phyloP scores from a whole-genome alignment of 1,140 invertebrate genomes.

The Rhopalosiphum maidis region DNA sequence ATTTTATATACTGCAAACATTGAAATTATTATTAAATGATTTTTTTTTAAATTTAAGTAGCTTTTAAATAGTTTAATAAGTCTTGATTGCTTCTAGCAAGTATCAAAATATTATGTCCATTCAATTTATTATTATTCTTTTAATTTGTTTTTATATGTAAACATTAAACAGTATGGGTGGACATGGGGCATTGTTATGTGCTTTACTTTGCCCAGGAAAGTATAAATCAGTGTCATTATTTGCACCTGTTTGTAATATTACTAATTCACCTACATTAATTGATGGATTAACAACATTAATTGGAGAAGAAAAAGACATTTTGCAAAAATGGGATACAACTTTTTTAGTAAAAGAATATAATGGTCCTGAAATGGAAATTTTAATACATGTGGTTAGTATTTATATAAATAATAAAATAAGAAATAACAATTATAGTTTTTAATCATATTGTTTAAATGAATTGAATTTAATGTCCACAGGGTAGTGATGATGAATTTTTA shows the following conservation, averaged over 20 bases:
- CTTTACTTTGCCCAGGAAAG: conserved; percentile 88
- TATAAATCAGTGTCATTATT: conserved; percentile 95
- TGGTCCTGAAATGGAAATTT: conserved; percentile 82
- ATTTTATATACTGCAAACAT: no score
- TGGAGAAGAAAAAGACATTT: conserved; percentile 68
- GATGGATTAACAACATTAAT: conserved; percentile 92
- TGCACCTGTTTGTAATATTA: conserved; percentile 93
- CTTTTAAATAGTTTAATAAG: no score
- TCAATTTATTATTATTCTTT: conserved; percentile 56
- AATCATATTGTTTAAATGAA: background rate
- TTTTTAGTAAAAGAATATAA: conserved; percentile 82
- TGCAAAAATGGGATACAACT: conserved; percentile 90
- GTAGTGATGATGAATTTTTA: conserved; percentile 83
- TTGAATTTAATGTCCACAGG: conserved; percentile 67
- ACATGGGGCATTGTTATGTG: conserved; percentile 92
- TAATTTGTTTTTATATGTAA: conserved; percentile 59
- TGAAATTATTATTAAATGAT: no score
- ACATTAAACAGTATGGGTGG: conserved; percentile 88
- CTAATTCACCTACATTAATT: conserved; percentile 67
- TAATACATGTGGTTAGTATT: conserved; percentile 85
- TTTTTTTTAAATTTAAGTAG: no score
- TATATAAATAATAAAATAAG: no score
- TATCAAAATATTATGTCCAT: background rate
- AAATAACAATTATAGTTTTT: background rate
- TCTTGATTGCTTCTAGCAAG: no score